Evolutionary conservation across 2,797 vertebrate species (phyloP), one percentile per base, ranked within the genome.

Genomic region (Poliocrania exsul): DNA sequence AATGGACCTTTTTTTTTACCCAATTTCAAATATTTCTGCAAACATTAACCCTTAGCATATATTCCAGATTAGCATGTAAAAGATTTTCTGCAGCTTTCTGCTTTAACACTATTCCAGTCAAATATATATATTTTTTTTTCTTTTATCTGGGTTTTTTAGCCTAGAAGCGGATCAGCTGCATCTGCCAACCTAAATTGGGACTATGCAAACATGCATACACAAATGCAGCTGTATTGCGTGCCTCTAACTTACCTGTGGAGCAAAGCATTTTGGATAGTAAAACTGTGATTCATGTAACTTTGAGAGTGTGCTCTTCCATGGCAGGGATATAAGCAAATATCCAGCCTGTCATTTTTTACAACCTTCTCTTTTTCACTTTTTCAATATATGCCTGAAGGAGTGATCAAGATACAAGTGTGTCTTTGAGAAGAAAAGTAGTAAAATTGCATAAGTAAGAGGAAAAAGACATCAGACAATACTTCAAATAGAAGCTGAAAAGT

Each of bases 401-500:
- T 14, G 67, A 85, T 92, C 90, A 87, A 77, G 72, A 86, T 72
- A 93, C 64, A 91, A 92, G 24, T 31, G 49, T 71, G 57, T 62
- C 90, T 94, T 93, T 90, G 38, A 93, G 61, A 53, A 82, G 57
- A 78, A 89, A 44, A 69, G 71, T 47, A 91, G 74, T 89, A 93
- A 95, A 82, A 92, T 71, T 74, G 88, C 77, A 58, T 18, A 75
- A 90, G 57, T 47, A 87, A 69, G 38, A 73, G 18, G 19, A 16
- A 61, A 93, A 71, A 85, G 29, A 89, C 75, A 86, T 93, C 75
- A 94, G 49, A 58, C 56, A 56, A 69, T 47, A 57, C 72, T 87
- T 94, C 92, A 97, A 85, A 92, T 4, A 60, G 49, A 82, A 90
- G 38, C 60, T 85, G 81, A 80, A 92, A 81, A 94, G 78, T 80